Evolutionary conservation across 1,140 invertebrate species (phyloP).

Genomic region (Dendroctonus ponderosae): DNA sequence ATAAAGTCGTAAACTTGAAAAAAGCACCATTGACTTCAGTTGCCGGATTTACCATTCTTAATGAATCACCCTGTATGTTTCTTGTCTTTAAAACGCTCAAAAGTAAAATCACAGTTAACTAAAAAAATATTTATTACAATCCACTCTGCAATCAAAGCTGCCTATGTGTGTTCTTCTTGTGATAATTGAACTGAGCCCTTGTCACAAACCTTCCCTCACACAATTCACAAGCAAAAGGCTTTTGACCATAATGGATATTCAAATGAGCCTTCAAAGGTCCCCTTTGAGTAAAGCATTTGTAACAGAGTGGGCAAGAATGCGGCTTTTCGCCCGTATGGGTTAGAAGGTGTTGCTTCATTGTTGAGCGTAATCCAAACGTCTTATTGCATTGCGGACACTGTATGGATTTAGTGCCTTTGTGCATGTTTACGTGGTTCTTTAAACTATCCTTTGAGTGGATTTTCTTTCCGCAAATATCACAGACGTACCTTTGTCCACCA

Average conservation of each 20-base stretch:
- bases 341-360: slow-evolving; percentile 66
- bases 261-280: slow-evolving; percentile 45
- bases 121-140: slow-evolving; percentile 2
- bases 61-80: too few relatives aligned
- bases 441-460: slow-evolving; percentile 30
- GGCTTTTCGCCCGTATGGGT: slow-evolving; percentile 75
- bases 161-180: slow-evolving; percentile 32
- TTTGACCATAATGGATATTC: slow-evolving; percentile 58
- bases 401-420: slow-evolving; percentile 61
- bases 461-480: slow-evolving; percentile 40
- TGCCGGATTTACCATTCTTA: too few relatives aligned
- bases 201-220: slow-evolving; percentile 69
- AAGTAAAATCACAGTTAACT: background rate
- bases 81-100: too few relatives aligned
- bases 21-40: too few relatives aligned
- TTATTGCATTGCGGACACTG: slow-evolving; percentile 40
- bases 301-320: slow-evolving; percentile 67
- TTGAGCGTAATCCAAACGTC: slow-evolving; percentile 34
- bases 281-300: slow-evolving; percentile 56
- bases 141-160: slow-evolving; percentile 3
- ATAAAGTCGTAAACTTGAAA: too few relatives aligned
- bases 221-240: slow-evolving; percentile 59
- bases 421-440: slow-evolving; percentile 60
- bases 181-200: slow-evolving; percentile 29
- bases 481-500: slow-evolving; percentile 29